Evolutionary conservation across 2,888 invertebrate genomes (phyloP).

Genomic region (Scaptomyza cyrtandrae): DNA sequence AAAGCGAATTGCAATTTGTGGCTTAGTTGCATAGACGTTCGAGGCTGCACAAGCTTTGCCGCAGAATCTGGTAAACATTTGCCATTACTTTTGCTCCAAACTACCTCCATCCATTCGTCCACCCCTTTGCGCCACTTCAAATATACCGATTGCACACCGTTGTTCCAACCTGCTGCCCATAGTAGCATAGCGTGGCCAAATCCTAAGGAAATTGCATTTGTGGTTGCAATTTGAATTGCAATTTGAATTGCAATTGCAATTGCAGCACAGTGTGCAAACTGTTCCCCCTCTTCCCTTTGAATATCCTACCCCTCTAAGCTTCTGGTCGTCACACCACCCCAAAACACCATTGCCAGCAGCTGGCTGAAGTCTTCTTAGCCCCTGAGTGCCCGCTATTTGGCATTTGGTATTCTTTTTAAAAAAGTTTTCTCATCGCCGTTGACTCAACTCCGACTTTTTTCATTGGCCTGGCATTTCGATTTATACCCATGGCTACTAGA

Average conservation of each 20-base stretch:
- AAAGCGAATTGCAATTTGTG: constrained; percentile 52
- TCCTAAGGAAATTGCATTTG: constrained; percentile 79
- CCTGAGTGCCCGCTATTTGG: constrained; percentile 33
- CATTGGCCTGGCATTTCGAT: constrained; percentile 55
- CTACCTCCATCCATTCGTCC: constrained; percentile 1
- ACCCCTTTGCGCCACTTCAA: neutral
- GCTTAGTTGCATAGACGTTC: constrained; percentile 36
- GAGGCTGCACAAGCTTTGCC: constrained; percentile 25
- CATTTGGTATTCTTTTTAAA: constrained; percentile 49
- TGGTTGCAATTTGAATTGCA: constrained; percentile 73
- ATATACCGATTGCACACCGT: neutral
- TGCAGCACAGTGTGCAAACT: constrained; percentile 35
- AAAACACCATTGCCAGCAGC: too few species aligned
- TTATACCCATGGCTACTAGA: constrained; percentile 46
- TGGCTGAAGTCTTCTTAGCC: neutral
- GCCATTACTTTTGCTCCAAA: constrained; percentile 19
- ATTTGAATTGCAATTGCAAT: constrained; percentile 69
- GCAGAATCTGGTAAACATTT: constrained; percentile 45
- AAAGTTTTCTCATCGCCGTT: constrained; percentile 56
- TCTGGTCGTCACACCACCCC: too few species aligned
- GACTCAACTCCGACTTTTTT: constrained; percentile 46
- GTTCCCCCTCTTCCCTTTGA: constrained; percentile 1
- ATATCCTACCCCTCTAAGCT: neutral
- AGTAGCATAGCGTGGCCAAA: constrained; percentile 43
- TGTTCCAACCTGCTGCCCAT: constrained; percentile 1